Evolutionary conservation across 2,113 vertebrate species (phyloP).

Genomic region (Sialia sialis): DNA sequence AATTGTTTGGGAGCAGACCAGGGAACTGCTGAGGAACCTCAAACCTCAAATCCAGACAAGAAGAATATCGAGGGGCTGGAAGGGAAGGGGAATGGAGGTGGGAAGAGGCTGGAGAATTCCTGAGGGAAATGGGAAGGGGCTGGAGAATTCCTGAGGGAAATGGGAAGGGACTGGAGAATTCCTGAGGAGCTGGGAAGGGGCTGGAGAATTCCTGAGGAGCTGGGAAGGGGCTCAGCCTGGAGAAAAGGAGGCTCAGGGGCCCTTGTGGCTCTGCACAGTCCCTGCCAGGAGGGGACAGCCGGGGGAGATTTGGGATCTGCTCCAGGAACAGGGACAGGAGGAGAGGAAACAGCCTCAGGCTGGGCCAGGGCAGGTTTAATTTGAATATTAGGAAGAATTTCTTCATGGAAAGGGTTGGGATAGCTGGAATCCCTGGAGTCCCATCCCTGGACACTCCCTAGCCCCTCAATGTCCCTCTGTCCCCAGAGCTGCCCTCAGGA

Average conservation of each 20-base stretch:
- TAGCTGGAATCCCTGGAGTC: background rate
- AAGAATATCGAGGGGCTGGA: background rate
- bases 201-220: too few relatives aligned
- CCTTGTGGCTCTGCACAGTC: background rate
- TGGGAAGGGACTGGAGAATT: too few relatives aligned
- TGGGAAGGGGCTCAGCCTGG: too few relatives aligned
- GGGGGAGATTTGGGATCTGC: background rate
- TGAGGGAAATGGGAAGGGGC: background rate
- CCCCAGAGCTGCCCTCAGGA: too few relatives aligned
- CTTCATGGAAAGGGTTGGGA: background rate
- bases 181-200: too few relatives aligned
- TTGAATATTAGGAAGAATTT: background rate
- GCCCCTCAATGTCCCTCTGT: background rate
- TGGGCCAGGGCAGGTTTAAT: fast-evolving
- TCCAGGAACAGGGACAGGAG: background rate
- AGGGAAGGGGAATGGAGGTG: background rate
- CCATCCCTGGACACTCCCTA: background rate
- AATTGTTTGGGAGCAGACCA: background rate
- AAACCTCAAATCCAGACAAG: background rate
- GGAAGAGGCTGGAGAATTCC: background rate
- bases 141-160: background rate
- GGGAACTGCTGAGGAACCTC: background rate
- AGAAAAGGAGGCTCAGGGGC: background rate
- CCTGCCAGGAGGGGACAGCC: background rate
- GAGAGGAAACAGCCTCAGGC: background rate